Evolutionary conservation across 2,797 vertebrate species (phyloP).

Genomic region (Bradypodion ventrale): DNA sequence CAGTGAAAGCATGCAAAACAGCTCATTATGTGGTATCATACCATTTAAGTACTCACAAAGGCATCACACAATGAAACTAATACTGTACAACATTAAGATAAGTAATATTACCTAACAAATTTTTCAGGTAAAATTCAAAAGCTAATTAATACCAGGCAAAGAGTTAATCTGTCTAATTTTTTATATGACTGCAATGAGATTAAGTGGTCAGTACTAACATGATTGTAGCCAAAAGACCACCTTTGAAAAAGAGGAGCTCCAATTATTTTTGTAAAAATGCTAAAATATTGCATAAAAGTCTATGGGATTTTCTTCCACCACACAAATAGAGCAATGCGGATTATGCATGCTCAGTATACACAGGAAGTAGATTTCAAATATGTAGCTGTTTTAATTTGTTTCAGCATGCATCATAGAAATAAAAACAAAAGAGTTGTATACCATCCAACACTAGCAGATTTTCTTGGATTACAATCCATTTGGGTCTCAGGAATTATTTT

Average conservation of each 20-base stretch:
- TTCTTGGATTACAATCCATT: no score
- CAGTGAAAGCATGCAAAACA: conserved; percentile 14
- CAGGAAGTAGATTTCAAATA: no score
- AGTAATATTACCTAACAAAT: background rate
- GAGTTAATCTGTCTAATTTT: background rate
- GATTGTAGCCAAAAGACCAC: background rate
- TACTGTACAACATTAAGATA: background rate
- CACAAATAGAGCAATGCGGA: no score
- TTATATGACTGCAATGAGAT: background rate
- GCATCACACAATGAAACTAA: background rate
- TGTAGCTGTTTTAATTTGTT: no score
- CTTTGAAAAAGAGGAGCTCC: background rate
- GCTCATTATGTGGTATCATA: background rate
- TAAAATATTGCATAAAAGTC: background rate
- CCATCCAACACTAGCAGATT: no score
- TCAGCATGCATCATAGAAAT: no score
- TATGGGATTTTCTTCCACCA: background rate
- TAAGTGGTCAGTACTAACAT: background rate
- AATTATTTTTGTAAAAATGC: background rate
- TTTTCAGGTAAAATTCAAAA: background rate
- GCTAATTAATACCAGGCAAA: background rate
- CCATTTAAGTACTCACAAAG: background rate
- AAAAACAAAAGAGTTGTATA: no score
- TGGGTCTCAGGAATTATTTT: no score
- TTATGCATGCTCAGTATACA: no score